Evolutionary conservation across 2,797 vertebrate genomes (phyloP).

Genomic region (Galaxias olidus): DNA sequence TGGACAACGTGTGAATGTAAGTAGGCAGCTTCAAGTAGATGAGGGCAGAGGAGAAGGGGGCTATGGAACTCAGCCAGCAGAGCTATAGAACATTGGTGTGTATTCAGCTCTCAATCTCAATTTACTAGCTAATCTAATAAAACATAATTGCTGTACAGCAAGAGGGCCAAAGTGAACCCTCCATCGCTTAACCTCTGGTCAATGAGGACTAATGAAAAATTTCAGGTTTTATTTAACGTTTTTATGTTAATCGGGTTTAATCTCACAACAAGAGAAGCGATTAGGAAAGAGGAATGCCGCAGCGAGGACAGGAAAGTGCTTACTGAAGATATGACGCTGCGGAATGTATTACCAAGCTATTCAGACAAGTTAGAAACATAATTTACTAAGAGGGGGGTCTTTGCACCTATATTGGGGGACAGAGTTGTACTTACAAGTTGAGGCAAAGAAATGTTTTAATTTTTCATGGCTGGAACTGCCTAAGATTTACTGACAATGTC

Average conservation of each 20-base stretch:
- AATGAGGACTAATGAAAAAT: slow-evolving; percentile 32
- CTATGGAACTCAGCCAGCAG: too few relatives aligned
- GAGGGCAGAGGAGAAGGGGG: too few relatives aligned
- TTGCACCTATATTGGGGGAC: too few relatives aligned
- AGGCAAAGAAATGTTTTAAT: too few relatives aligned
- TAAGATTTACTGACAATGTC: too few relatives aligned
- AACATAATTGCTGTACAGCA: slow-evolving; percentile 32
- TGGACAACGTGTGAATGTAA: too few relatives aligned
- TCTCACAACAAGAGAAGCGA: slow-evolving; percentile 13
- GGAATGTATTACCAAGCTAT: background rate
- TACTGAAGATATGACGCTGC: background rate
- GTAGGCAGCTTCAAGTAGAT: slow-evolving; percentile 40
- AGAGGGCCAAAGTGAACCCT: slow-evolving; percentile 9
- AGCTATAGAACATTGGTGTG: slow-evolving; percentile 36
- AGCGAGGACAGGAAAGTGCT: background rate
- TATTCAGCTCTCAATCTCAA: slow-evolving; percentile 21
- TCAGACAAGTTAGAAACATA: background rate
- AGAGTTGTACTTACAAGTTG: too few relatives aligned
- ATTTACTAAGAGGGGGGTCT: too few relatives aligned
- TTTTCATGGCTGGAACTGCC: too few relatives aligned
- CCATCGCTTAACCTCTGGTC: slow-evolving; percentile 30
- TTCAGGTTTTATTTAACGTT: slow-evolving; percentile 4
- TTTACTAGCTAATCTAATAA: slow-evolving; percentile 26
- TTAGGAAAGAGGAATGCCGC: slow-evolving; percentile 1
- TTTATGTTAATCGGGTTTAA: slow-evolving; percentile 18